phyloP scores from a whole-genome alignment of 2,113 vertebrate species.

The Alosa alosa region DNA sequence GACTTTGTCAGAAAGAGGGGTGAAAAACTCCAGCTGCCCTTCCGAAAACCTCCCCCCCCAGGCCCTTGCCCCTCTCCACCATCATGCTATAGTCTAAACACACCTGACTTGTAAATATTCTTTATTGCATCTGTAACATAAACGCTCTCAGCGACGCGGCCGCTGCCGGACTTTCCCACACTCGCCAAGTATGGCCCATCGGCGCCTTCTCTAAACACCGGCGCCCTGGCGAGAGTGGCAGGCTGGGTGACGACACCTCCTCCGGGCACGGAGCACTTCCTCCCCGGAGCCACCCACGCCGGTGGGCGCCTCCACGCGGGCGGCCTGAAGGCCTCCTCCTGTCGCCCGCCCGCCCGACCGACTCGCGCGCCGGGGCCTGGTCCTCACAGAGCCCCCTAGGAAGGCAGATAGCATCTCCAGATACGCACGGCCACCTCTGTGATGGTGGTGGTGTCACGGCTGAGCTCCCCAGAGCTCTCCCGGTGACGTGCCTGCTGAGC shows the following conservation, averaged over 20 bases:
- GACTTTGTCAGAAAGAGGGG: slow-evolving; percentile 44
- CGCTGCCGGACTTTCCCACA: slow-evolving; percentile 58
- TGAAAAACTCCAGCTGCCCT: slow-evolving; percentile 58
- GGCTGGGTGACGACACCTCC: slow-evolving; percentile 44
- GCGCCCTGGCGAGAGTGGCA: slow-evolving; percentile 38
- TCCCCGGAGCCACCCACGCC: slow-evolving; percentile 45
- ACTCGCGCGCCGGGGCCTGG: background rate
- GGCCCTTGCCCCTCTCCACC: background rate
- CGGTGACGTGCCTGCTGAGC: background rate
- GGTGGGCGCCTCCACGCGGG: slow-evolving; percentile 18
- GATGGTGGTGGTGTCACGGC: background rate
- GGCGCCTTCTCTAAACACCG: slow-evolving; percentile 54
- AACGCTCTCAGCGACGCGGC: slow-evolving; percentile 52
- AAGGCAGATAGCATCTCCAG: background rate
- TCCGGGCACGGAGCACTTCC: slow-evolving; percentile 28
- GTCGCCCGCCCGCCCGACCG: background rate
- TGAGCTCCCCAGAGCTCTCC: background rate
- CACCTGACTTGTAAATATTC: slow-evolving; percentile 67
- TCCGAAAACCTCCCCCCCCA: slow-evolving; percentile 24
- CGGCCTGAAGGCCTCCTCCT: slow-evolving; percentile 20
- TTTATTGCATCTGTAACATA: slow-evolving; percentile 58
- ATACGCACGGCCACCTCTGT: background rate
- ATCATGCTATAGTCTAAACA: slow-evolving; percentile 60
- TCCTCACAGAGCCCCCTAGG: background rate
- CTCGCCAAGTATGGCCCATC: slow-evolving; percentile 45